A percentile compares a stretch with the other conserved stretches of the same genome.
Evolutionary conservation across 2,888 invertebrate species (phyloP).

Genomic region (Dexiosoma caninum): DNA sequence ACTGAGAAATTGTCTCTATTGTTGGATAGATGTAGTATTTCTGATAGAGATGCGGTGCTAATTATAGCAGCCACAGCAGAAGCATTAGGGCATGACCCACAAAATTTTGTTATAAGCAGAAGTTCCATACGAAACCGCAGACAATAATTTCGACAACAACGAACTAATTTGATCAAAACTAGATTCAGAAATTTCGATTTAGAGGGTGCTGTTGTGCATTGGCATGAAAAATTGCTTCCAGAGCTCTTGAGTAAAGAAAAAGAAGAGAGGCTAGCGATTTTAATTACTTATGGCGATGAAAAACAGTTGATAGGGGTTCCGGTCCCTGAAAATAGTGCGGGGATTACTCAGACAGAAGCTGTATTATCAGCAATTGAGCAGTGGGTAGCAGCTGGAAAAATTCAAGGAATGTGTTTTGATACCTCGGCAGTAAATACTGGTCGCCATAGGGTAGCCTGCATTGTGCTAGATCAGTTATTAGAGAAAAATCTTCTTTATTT

Average conservation of each 20-base stretch:
- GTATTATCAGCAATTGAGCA: constrained; percentile 13
- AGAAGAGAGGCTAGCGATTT: constrained; percentile 7
- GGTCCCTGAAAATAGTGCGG: constrained; percentile 16
- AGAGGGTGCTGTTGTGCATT: background rate
- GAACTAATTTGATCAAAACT: no score
- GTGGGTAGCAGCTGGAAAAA: constrained; percentile 5
- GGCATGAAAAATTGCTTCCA: constrained; percentile 3
- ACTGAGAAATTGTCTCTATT: background rate
- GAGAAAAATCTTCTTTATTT: background rate
- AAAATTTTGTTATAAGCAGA: background rate
- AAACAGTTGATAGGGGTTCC: constrained; percentile 3
- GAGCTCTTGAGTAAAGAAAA: background rate
- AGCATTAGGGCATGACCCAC: background rate
- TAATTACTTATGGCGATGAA: constrained; percentile 5
- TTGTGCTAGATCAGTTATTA: background rate
- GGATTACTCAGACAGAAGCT: background rate
- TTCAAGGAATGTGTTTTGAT: constrained; percentile 1
- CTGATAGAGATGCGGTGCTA: background rate
- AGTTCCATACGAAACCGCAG: background rate
- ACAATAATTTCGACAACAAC: no score
- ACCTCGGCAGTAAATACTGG: constrained; percentile 7
- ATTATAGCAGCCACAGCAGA: background rate
- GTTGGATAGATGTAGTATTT: background rate
- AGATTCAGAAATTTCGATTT: constrained; percentile 1
- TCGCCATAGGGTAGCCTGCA: constrained; percentile 2